These are phyloP conservation scores for Dynastes tityus DNA, from an alignment of 2,888 invertebrate species.

Conservation along the genomic window DNA sequence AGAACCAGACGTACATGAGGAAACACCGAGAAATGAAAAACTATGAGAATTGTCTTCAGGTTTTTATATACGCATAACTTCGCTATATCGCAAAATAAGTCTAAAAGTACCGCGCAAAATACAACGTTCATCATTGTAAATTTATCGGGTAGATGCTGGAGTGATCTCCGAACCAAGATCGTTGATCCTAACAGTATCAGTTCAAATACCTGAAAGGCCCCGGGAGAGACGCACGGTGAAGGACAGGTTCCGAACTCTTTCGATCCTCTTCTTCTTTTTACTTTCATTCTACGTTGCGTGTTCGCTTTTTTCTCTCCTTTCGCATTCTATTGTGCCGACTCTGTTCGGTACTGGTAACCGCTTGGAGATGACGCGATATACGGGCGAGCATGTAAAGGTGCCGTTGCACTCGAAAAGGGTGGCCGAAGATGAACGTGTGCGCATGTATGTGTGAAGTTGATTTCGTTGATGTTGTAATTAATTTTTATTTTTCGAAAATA, in stretches of 20 bases:
- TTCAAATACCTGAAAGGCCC: conserved; percentile 54
- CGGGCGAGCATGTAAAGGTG: not conserved
- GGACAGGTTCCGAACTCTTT: conserved; percentile 50
- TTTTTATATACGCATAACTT: not conserved
- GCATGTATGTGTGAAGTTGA: not conserved
- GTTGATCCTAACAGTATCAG: conserved; percentile 55
- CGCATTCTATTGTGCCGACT: conserved; percentile 37
- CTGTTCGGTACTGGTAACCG: not conserved
- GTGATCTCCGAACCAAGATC: conserved; percentile 50
- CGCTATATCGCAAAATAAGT: not conserved
- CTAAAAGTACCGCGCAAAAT: not conserved
- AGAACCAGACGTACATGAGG: no score
- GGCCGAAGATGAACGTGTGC: conserved; percentile 11
- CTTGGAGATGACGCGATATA: not conserved
- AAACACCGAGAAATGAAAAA: no score
- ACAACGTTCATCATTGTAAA: conserved; percentile 26
- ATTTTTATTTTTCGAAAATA: no score
- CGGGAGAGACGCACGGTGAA: conserved; percentile 49
- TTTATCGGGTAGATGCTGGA: conserved; percentile 50
- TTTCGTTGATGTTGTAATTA: not conserved
- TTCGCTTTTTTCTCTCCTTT: conserved; percentile 48
- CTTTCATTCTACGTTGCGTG: conserved; percentile 26
- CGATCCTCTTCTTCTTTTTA: conserved; percentile 11
- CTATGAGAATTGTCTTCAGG: no score
- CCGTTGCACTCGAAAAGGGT: conserved; percentile 34